phyloP scores from a whole-genome alignment of 2,113 vertebrate genomes.

The Gorilla gorilla region DNA sequence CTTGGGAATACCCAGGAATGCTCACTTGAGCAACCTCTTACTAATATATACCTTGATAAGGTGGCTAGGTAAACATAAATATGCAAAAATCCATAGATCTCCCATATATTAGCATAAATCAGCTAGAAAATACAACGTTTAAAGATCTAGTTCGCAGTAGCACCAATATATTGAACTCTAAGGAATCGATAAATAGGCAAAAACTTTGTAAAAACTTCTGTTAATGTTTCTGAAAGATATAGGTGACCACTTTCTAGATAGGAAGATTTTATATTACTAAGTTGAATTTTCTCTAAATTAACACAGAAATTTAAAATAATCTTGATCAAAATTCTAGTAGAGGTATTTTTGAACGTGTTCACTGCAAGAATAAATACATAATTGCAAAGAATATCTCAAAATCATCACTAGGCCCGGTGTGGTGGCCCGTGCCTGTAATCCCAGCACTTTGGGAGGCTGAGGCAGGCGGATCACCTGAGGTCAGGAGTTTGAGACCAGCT shows the following conservation, averaged over 20 bases:
- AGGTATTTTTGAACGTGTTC: background rate
- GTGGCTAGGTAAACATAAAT: background rate
- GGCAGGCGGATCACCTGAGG: too few species aligned
- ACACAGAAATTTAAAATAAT: background rate
- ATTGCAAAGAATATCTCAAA: background rate
- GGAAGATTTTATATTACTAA: background rate
- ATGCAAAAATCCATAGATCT: background rate
- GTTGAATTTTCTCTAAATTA: background rate
- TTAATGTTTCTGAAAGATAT: background rate
- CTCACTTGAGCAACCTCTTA: background rate
- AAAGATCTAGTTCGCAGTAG: background rate
- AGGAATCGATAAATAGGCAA: background rate
- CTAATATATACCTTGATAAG: background rate
- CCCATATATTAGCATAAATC: background rate
- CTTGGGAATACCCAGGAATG: background rate
- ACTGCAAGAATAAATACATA: background rate
- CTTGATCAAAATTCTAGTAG: background rate
- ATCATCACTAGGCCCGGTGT: background rate
- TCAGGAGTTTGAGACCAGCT: too few species aligned
- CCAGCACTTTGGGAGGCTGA: too few species aligned
- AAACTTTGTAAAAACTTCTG: background rate
- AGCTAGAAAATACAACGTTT: background rate
- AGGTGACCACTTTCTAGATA: background rate
- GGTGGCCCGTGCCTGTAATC: too few species aligned
- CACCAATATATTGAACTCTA: background rate